Evolutionary conservation across 1,140 invertebrate species (phyloP).

Genomic region (Trichoplusia ni): DNA sequence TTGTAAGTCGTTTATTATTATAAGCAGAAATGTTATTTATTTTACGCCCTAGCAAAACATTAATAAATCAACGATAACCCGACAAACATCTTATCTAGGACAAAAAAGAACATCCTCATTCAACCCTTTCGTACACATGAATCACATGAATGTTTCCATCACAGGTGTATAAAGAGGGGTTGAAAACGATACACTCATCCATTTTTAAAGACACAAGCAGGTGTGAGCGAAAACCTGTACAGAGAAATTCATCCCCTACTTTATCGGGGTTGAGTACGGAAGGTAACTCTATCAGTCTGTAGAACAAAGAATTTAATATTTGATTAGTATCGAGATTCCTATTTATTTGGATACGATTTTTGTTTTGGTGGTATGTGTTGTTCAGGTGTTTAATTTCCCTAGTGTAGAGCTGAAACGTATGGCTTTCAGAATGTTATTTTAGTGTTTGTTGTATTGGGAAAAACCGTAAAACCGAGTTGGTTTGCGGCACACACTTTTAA

Average conservation of each 20-base stretch:
- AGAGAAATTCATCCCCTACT: background rate
- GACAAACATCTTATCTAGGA: too few relatives aligned
- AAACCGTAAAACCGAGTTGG: too few relatives aligned
- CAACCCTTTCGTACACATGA: background rate
- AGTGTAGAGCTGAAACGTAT: too few relatives aligned
- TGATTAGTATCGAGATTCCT: background rate
- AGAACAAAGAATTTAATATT: constrained; percentile 8
- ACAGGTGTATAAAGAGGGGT: background rate
- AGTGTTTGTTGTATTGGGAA: too few relatives aligned
- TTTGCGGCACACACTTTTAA: too few relatives aligned
- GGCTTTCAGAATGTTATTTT: too few relatives aligned
- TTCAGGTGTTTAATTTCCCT: too few relatives aligned
- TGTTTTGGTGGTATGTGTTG: background rate
- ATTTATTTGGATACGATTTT: background rate
- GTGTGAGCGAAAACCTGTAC: background rate
- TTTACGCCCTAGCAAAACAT: too few relatives aligned
- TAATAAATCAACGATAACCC: too few relatives aligned
- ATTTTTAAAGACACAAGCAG: constrained; percentile 21
- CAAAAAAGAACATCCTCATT: background rate
- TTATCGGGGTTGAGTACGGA: background rate
- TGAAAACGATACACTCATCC: background rate
- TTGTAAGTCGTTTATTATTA: too few relatives aligned
- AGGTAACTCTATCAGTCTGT: background rate
- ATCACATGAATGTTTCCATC: background rate
- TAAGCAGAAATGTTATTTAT: too few relatives aligned